Conservation (phyloP, 2,797 vertebrate genomes). For the Molossus molossus region DNA sequence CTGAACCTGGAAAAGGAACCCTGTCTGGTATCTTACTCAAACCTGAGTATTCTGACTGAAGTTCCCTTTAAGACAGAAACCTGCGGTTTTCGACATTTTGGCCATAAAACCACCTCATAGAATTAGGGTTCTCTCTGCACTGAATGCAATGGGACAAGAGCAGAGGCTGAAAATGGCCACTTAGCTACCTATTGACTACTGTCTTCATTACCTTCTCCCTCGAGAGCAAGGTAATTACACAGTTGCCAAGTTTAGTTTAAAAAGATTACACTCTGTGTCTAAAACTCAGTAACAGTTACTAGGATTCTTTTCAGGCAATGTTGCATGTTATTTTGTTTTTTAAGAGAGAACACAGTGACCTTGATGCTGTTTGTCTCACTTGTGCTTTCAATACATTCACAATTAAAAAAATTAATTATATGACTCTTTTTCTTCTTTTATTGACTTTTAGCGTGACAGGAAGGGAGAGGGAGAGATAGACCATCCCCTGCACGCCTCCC, state of each 20-base stretch:
- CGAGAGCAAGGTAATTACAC: slow-evolving; percentile 51
- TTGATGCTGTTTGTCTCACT: neutral
- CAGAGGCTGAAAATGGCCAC: neutral
- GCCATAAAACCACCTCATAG: neutral
- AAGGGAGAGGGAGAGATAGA: too few relatives aligned
- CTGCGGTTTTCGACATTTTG: neutral
- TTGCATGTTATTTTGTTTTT: neutral
- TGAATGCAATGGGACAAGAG: neutral
- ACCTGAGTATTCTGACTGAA: neutral
- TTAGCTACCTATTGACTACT: slow-evolving; percentile 16
- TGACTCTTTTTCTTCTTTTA: neutral
- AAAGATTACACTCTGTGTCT: neutral
- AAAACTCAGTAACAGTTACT: slow-evolving; percentile 25
- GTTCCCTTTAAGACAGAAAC: neutral
- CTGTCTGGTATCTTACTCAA: neutral
- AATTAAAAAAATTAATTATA: neutral
- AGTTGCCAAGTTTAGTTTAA: slow-evolving; percentile 53
- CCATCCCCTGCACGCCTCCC: too few relatives aligned
- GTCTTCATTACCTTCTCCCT: slow-evolving; percentile 27
- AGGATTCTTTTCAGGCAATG: neutral
- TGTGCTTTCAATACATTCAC: neutral
- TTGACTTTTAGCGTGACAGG: too few relatives aligned
- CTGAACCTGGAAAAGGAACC: neutral
- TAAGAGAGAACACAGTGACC: neutral
- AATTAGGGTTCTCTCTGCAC: neutral